Conservation (phyloP, 2,113 vertebrate species). For the Anguilla japonica region DNA sequence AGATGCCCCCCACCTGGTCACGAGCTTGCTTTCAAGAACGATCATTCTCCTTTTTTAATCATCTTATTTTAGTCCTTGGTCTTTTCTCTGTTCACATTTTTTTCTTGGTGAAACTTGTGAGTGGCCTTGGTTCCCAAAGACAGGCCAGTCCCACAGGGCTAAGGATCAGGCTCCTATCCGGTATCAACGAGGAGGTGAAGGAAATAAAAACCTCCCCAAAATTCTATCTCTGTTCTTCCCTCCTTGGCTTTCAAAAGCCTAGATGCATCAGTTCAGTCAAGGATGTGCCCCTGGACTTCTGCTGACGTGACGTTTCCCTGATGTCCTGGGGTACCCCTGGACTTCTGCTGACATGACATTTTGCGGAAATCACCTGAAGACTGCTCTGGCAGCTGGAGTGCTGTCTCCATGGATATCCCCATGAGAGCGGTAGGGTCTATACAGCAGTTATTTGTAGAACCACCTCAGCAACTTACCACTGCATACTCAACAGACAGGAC, state of each 20-base stretch:
- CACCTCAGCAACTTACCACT: background rate
- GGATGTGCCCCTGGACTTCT: background rate
- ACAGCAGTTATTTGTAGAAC: background rate
- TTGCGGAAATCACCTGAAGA: background rate
- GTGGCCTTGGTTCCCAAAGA: slow-evolving; percentile 39
- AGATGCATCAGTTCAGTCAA: background rate
- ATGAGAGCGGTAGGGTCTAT: too few relatives aligned
- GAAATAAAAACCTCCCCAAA: slow-evolving; percentile 35
- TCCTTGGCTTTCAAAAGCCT: background rate
- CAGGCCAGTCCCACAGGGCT: slow-evolving; percentile 15
- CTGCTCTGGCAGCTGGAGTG: too few relatives aligned
- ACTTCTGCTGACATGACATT: background rate
- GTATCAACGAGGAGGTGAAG: slow-evolving; percentile 21
- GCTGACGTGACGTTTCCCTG: background rate
- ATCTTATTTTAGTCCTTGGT: too few relatives aligned
- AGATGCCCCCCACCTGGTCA: too few relatives aligned
- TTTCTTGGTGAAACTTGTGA: background rate
- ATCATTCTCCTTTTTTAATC: too few relatives aligned
- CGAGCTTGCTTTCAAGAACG: too few relatives aligned
- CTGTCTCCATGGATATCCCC: background rate
- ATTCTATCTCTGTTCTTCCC: slow-evolving; percentile 17
- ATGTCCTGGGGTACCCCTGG: background rate
- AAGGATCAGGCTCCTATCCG: slow-evolving; percentile 36
- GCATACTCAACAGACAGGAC: background rate
- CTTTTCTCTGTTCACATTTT: too few relatives aligned